These are phyloP conservation scores for Mycalesis mineus DNA, from an alignment of 2,888 invertebrate species.

Conservation along the genomic window DNA sequence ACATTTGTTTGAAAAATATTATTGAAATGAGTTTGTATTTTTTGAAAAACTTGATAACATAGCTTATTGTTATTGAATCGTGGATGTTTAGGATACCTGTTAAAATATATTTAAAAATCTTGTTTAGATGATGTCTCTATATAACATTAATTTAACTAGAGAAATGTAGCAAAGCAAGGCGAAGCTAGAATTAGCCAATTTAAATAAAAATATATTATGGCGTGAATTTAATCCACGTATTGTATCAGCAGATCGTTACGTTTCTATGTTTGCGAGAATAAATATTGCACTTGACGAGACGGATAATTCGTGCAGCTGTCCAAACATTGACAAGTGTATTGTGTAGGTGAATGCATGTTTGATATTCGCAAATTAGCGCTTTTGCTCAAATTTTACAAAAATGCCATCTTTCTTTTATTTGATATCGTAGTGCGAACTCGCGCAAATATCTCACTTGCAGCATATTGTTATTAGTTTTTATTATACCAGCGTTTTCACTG, in stretches of 20 bases:
- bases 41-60: too few species aligned
- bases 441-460: too few species aligned
- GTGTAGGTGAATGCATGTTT: conserved; percentile 66
- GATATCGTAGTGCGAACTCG: background rate
- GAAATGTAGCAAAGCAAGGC: background rate
- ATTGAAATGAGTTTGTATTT: too few species aligned
- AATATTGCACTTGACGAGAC: conserved; percentile 55
- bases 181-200: background rate
- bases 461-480: too few species aligned
- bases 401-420: conserved; percentile 32
- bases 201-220: background rate
- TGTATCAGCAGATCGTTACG: background rate
- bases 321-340: conserved; percentile 49
- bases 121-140: too few species aligned
- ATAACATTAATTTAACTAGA: too few species aligned
- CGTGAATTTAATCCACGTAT: background rate
- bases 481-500: too few species aligned
- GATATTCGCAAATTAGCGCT: conserved; percentile 66
- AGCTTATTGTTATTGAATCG: too few species aligned
- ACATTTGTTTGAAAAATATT: too few species aligned
- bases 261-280: conserved; percentile 19
- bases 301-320: conserved; percentile 55
- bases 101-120: too few species aligned
- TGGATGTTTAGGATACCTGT: too few species aligned
- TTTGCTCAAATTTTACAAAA: conserved; percentile 51